Conservation (phyloP, 2,797 vertebrate species). For the Coranthus polyacanthus region DNA sequence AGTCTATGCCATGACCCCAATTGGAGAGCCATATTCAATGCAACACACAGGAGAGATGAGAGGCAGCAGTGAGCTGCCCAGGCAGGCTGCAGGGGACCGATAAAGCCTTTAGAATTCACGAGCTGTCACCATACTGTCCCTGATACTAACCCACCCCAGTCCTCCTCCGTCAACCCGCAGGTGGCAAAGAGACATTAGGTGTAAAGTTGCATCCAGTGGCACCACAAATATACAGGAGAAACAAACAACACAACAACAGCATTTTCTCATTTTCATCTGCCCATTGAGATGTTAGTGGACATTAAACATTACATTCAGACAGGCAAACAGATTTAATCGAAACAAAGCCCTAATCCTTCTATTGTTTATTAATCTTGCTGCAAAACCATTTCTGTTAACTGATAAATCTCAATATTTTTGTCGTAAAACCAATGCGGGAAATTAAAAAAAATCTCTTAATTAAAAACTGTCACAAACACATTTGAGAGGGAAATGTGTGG, state of each 20-base stretch:
- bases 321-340: slow-evolving; percentile 36
- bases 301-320: slow-evolving; percentile 21
- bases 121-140: slow-evolving; percentile 66
- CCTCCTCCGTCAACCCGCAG: slow-evolving; percentile 54
- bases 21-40: slow-evolving; percentile 82
- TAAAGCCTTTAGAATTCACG: slow-evolving; percentile 82
- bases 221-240: slow-evolving; percentile 37
- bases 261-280: slow-evolving; percentile 9
- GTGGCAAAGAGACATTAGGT: slow-evolving; percentile 62
- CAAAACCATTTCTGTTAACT: slow-evolving; percentile 4
- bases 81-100: slow-evolving; percentile 79
- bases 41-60: slow-evolving; percentile 78
- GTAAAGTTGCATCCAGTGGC: slow-evolving; percentile 55
- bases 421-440: slow-evolving; percentile 17
- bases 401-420: slow-evolving; percentile 14
- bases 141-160: slow-evolving; percentile 46
- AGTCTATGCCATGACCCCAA: slow-evolving; percentile 78
- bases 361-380: slow-evolving; percentile 42
- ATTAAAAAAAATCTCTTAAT: slow-evolving; percentile 23
- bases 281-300: slow-evolving; percentile 15
- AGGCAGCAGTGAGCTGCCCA: slow-evolving; percentile 61
- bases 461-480: slow-evolving; percentile 27
- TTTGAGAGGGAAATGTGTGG: not conserved
- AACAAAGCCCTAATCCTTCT: slow-evolving; percentile 50
- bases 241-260: slow-evolving; percentile 28